Evolutionary conservation across 2,888 invertebrate genomes (phyloP).

Genomic region (Pharmacophagus antenor): DNA sequence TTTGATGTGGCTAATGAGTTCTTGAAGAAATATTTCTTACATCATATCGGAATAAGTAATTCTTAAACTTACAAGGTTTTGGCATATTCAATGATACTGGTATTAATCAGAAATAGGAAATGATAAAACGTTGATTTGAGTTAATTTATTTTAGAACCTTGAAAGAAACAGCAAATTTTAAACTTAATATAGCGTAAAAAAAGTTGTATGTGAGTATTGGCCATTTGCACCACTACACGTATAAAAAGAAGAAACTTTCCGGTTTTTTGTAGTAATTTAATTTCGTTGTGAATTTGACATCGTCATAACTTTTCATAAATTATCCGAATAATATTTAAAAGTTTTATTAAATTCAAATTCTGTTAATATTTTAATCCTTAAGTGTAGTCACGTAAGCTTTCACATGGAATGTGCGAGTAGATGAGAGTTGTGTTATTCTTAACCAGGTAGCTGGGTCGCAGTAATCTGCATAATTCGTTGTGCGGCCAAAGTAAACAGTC

Average conservation of each 20-base stretch:
- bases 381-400: not conserved
- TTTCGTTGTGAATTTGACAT: too few relatives aligned
- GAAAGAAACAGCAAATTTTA: too few relatives aligned
- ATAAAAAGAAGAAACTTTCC: too few relatives aligned
- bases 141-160: too few relatives aligned
- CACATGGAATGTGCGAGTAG: not conserved
- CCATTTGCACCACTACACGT: too few relatives aligned
- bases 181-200: too few relatives aligned
- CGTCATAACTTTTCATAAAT: too few relatives aligned
- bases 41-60: slow-evolving; percentile 8
- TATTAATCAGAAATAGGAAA: not conserved
- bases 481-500: not conserved
- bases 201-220: too few relatives aligned
- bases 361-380: not conserved
- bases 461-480: not conserved
- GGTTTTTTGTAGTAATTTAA: too few relatives aligned
- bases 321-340: too few relatives aligned
- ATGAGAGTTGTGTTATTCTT: not conserved
- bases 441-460: not conserved
- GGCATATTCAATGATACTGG: not conserved
- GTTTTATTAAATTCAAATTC: too few relatives aligned
- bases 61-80: slow-evolving; percentile 7
- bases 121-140: too few relatives aligned
- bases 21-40: slow-evolving; percentile 6
- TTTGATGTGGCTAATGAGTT: slow-evolving; percentile 7